Evolutionary conservation across 2,113 vertebrate species (phyloP), one percentile per base, ranked within the genome.

Genomic region (Pterophyllum scalare): DNA sequence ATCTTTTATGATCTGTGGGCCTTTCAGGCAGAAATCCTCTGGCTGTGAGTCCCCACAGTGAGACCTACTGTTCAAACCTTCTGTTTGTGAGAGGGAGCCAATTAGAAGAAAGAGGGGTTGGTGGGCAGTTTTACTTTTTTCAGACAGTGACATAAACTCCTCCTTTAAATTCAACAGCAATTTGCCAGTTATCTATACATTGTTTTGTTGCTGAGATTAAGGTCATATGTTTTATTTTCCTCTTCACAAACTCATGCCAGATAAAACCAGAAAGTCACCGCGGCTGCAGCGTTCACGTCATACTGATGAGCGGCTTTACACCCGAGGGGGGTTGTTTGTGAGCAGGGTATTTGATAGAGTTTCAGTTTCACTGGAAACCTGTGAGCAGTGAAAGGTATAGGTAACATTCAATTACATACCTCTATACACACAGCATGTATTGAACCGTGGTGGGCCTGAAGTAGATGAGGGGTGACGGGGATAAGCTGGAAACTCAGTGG

Each of bases 381-480:
- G 76, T 28, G 84, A 58, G 75, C 77, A 81, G 52, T 86, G 72
- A 83, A 67, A 88, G 88, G 84, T 90, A 77, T 58, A 67, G 86
- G 89, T 87, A 91, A 84, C 88, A 87, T 88, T 91, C 88, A 92
- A 89, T 92, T 90, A 91, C 88, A 87, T 87, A 81, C 75, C 65
- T 82, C 89, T 83, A 33, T 81, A 83, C 86, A 86, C 91, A 84
- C 81, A 59, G 79, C 35, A 67, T 20, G 89, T 77, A 80, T n/a
- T 86, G 79, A 89, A 85, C 89, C 67, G 3, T 81, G 79, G 76
- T 35, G 81, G 58, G 82, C 74, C 67, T 88, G 89, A 19, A 81
- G 83, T 76, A 83, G 88, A 90, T 82, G 86, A 91, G 79, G 84
- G 87, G 75, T 87, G 90, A 91, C 82, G 72, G 82, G 81, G 79